Percentiles rank a stretch among this genome's conserved stretches.
phyloP scores from a whole-genome alignment of 2,888 invertebrate genomes.

The Mimumesa dahlbomi region DNA sequence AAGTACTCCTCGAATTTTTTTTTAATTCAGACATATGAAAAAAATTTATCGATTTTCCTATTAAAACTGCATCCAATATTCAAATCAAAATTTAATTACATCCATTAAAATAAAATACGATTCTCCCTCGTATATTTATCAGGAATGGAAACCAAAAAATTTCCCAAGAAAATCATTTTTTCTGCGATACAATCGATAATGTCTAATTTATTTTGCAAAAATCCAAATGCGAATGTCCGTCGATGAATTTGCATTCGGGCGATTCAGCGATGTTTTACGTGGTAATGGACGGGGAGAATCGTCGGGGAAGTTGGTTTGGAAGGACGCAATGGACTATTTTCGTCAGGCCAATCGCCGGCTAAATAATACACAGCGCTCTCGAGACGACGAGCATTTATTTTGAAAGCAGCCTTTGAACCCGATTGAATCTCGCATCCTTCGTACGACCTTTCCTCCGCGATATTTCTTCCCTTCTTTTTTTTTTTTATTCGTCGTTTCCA shows the following conservation, averaged over 20 bases:
- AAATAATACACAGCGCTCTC: conserved; percentile 37
- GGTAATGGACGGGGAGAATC: conserved; percentile 8
- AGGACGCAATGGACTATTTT: conserved; percentile 28
- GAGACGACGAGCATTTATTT: conserved; percentile 41
- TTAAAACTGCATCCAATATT: too few species aligned
- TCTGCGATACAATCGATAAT: too few species aligned
- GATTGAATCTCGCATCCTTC: conserved; percentile 46
- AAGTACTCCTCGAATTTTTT: too few species aligned
- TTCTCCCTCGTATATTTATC: too few species aligned
- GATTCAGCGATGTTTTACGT: conserved; percentile 6
- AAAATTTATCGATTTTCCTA: too few species aligned
- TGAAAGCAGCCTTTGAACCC: conserved; percentile 37
- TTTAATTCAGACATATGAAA: too few species aligned
- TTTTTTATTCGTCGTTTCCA: neutral
- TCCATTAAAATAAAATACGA: too few species aligned
- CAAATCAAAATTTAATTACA: too few species aligned
- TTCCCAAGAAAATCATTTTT: too few species aligned
- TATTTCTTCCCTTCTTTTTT: conserved; percentile 12
- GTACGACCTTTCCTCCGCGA: conserved; percentile 16
- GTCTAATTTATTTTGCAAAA: neutral
- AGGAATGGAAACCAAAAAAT: too few species aligned
- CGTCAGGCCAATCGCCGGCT: conserved; percentile 27
- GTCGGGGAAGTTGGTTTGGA: conserved; percentile 18
- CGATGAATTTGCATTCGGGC: conserved; percentile 1
- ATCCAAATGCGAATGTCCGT: neutral